Percentiles rank a stretch among this genome's conserved stretches.
phyloP scores from a whole-genome alignment of 1,140 invertebrate genomes.

The Centruroides sculpturatus region DNA sequence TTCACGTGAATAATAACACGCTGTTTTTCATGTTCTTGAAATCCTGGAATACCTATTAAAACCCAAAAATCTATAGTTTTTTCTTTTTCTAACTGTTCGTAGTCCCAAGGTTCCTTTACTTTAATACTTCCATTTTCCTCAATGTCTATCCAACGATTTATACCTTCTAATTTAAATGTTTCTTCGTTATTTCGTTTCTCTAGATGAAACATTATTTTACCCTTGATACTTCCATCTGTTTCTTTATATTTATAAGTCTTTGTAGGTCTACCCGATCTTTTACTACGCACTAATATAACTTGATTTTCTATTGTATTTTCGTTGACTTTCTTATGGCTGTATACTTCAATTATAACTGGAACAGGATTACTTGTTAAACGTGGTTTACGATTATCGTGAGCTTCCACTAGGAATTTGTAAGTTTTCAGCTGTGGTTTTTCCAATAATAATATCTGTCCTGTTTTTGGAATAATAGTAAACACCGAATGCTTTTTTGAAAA shows the following conservation, averaged over 20 bases:
- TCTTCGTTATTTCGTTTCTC: conserved; percentile 84
- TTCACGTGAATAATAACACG: too few relatives aligned
- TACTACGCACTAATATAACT: conserved; percentile 1
- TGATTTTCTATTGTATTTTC: not conserved
- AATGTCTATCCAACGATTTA: conserved; percentile 67
- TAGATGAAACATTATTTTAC: conserved; percentile 70
- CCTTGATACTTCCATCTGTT: conserved; percentile 72
- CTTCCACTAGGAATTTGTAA: conserved; percentile 43
- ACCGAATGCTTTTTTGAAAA: conserved; percentile 57
- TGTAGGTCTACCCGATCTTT: conserved; percentile 65
- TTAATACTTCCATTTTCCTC: conserved; percentile 76
- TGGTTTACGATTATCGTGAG: conserved; percentile 62
- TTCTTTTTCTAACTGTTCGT: conserved; percentile 84
- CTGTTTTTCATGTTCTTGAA: not conserved
- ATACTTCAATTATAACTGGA: conserved; percentile 8
- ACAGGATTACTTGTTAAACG: conserved; percentile 33
- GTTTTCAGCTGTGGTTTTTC: conserved; percentile 28
- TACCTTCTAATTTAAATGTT: conserved; percentile 85
- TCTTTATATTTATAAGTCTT: conserved; percentile 85
- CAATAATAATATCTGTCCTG: conserved; percentile 66
- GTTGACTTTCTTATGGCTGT: conserved; percentile 3
- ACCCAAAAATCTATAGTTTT: conserved; percentile 95
- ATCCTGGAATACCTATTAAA: conserved; percentile 11
- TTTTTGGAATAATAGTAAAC: conserved; percentile 77
- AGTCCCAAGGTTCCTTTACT: conserved; percentile 93